Evolutionary conservation across 1,140 invertebrate genomes (phyloP).

Genomic region (Psix sp.): DNA sequence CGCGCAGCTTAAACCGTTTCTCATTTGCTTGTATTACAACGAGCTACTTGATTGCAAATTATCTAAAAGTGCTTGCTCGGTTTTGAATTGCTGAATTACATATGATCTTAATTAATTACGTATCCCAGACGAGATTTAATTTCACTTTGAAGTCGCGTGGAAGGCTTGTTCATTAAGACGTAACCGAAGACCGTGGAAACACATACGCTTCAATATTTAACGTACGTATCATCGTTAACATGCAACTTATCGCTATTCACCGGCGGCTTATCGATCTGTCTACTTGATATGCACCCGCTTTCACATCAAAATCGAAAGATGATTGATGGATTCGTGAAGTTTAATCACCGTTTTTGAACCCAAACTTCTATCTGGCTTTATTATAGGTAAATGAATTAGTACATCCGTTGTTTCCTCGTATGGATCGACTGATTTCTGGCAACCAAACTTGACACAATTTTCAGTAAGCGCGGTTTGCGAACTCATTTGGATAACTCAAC

Average conservation of each 20-base stretch:
- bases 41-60: constrained; percentile 54
- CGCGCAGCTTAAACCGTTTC: constrained; percentile 24
- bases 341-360: too few species aligned
- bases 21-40: constrained; percentile 28
- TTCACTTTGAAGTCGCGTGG: constrained; percentile 50
- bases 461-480: too few species aligned
- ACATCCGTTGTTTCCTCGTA: too few species aligned
- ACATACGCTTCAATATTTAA: constrained; percentile 36
- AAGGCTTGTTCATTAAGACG: constrained; percentile 54
- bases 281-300: constrained; percentile 26
- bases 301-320: constrained; percentile 29
- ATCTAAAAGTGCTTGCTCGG: constrained; percentile 50
- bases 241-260: constrained; percentile 36
- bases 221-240: constrained; percentile 50
- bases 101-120: constrained; percentile 61
- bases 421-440: too few species aligned
- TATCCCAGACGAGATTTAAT: constrained; percentile 55
- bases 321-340: too few species aligned
- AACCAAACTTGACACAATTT: too few species aligned
- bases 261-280: constrained; percentile 33
- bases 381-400: too few species aligned
- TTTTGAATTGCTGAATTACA: constrained; percentile 49
- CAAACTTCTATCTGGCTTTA: too few species aligned
- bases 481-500: too few species aligned
- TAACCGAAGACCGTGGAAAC: constrained; percentile 35